Base-by-base conservation (phyloP, 2,113 vertebrate genomes). In the Stictonetta naevosa region DNA sequence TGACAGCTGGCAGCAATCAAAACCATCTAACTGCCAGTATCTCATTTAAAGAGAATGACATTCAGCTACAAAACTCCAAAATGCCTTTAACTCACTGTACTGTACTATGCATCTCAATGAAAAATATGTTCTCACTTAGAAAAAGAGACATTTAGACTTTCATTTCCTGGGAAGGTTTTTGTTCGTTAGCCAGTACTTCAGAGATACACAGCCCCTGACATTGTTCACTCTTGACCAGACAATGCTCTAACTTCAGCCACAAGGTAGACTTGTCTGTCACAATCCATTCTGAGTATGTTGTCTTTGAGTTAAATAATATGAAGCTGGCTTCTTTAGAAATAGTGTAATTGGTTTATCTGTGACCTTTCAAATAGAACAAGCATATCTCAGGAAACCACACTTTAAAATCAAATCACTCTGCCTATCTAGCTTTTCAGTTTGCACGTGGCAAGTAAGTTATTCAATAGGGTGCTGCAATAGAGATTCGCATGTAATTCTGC, bases 1-100 rank as follows among this genome's bases (percentile, higher is more conserved):
- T 92, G 86, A 92, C 95, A 96, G 88, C 91, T 96, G 95, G 93
- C 86, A 96, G 88, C 88, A 96, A 93, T 96, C 80, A 96, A 93
- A 96, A 40, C 34, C 74, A 89, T 92, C 88, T 85, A 76, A 92
- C 91, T 89, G 77, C 74, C 83, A 94, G 59, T 19, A 69, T 42
- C 86, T 85, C 88, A 91, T 92, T 80, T 93, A 85, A 91, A 88
- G 67, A 56, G 74, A 95, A 91, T 94, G 92, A 85, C 92, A 95
- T 91, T 86, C 88, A 86, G 83, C 77, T 92, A 95, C 36, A 87
- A 72, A 95, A 91, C n/a, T 85, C 36, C 50, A 85, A 93, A 93
- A 85, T 77, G 36, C 46, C 55, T 93, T 93, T 82, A 93, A 91
- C 89, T 87, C 71, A 92, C 63, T 71, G 38, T 76, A 91, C 60